Evolutionary conservation across 1,140 invertebrate genomes (phyloP).

Genomic region (Trissolcus basalis): DNA sequence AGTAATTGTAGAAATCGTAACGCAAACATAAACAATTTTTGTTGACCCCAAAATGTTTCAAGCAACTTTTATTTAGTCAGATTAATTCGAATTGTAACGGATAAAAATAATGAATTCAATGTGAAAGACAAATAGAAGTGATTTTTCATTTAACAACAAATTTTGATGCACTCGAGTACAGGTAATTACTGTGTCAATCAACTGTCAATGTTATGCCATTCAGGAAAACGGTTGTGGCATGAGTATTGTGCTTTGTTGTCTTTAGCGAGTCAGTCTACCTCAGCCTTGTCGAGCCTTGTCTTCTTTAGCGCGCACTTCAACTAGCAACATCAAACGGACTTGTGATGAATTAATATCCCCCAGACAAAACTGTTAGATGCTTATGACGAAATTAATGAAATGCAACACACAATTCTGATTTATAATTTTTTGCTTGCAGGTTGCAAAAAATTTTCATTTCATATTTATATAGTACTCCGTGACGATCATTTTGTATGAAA

Average conservation of each 20-base stretch:
- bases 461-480: no score
- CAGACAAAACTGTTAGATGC: conserved; percentile 33
- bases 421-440: conserved; percentile 4
- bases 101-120: conserved; percentile 27
- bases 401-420: conserved; percentile 7
- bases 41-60: no score
- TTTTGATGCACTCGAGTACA: conserved; percentile 43
- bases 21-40: no score
- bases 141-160: conserved; percentile 48
- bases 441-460: not conserved
- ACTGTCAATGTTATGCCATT: conserved; percentile 51
- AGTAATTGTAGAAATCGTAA: no score
- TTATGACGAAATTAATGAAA: conserved; percentile 40
- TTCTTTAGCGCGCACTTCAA: conserved; percentile 45
- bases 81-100: conserved; percentile 23
- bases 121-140: conserved; percentile 33
- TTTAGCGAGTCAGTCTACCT: conserved; percentile 46
- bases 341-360: conserved; percentile 53
- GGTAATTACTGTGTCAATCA: conserved; percentile 55
- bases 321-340: conserved; percentile 41
- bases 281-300: conserved; percentile 39
- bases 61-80: no score
- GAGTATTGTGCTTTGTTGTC: conserved; percentile 53
- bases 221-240: conserved; percentile 52
- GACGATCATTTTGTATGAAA: no score